Conservation (phyloP, 2,113 vertebrate genomes). For the Alces alces region DNA sequence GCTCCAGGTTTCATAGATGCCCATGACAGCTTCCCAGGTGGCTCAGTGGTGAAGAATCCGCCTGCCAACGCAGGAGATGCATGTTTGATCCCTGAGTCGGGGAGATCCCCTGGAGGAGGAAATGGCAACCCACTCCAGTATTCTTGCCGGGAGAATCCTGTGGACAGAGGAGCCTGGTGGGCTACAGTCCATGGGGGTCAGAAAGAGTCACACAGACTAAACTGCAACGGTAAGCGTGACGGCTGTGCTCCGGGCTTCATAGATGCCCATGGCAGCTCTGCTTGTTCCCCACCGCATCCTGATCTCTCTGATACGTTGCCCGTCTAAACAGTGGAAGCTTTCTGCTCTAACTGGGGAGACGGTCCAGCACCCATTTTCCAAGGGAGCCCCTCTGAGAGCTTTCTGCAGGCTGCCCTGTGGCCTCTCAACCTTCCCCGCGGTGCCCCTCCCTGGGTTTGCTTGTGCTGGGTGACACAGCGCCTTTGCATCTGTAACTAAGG, state of each 20-base stretch:
- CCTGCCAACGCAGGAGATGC: background rate
- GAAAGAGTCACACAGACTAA: background rate
- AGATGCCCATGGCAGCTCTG: fast-evolving
- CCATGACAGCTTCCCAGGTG: background rate
- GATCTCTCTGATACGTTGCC: background rate
- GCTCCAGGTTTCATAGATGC: background rate
- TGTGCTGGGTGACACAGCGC: background rate
- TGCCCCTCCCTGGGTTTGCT: background rate
- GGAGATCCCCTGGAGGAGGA: background rate
- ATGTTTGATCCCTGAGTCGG: fast-evolving
- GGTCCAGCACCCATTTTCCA: background rate
- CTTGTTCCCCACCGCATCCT: background rate
- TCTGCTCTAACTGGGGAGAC: background rate
- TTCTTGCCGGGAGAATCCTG: background rate
- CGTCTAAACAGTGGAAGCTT: background rate
- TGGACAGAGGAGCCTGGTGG: background rate
- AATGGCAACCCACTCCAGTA: fast-evolving
- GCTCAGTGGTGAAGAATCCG: background rate
- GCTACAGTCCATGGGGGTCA: fast-evolving
- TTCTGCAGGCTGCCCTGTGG: background rate
- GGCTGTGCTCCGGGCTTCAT: fast-evolving
- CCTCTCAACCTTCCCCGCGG: fast-evolving
- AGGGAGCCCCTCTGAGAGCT: background rate
- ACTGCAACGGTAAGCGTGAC: background rate
- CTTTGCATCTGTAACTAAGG: background rate